Evolutionary conservation across 2,888 invertebrate species (phyloP), one percentile per base, ranked within the genome.

Genomic region (Dermolepida albohirtum): DNA sequence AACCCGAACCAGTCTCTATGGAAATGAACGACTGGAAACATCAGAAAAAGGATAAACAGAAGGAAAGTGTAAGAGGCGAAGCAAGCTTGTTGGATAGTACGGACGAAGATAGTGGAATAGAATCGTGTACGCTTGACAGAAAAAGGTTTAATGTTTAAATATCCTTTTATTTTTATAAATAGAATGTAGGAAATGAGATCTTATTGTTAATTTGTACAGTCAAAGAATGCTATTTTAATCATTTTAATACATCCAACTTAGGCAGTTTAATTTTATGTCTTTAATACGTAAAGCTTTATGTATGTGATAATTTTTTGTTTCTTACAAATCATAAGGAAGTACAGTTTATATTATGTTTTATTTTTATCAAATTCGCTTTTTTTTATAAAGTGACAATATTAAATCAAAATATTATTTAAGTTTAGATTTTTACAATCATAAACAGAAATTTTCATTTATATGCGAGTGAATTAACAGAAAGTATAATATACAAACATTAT

Each of bases 41-140:
- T 29, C 41, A 66, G 39, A 44, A 66, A 6, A 67, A 65, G 39
- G 65, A 70, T 44, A 41, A 29, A 34, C 67, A 68, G 11, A 71
- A 70, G 14, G 77, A 78, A 70, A 71, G 74, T 27, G 80, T 80
- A 10, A 75, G 81, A 63, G 89, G 88, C 0, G 89, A 89, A 75
- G 89, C 88, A 1, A 88, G 88, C 49, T 84, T 88, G 39, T 77
- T 89, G 49, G 89, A 90, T 79, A 88, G 89, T 75, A 89, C 88
- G 0, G 89, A 89, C 75, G 89, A 89, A 73, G 89, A 89, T 77
- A 89, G 89, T 29, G 89, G 89, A 2, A 89, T 89, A 54, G 89
- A 89, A 78, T 89, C 89, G 74, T 88, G 88, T 78, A 88, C 88
- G 7, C 83, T 89, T 39, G 88, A 89, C 76, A 82, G 88, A 54